phyloP scores from a whole-genome alignment of 2,888 invertebrate genomes.

The Sipha maydis region DNA sequence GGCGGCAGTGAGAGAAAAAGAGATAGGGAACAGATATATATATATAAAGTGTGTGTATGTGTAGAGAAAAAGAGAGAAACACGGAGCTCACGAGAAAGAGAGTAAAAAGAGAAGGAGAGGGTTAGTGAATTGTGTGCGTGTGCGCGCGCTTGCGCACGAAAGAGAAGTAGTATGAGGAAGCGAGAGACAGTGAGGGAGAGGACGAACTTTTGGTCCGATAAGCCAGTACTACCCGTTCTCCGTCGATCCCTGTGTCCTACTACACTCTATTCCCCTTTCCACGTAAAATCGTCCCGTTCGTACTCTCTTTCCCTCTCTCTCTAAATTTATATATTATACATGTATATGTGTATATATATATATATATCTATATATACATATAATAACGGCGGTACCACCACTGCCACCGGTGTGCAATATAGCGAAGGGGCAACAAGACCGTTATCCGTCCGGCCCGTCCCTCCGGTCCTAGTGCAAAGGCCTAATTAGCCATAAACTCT shows the following conservation, averaged over 20 bases:
- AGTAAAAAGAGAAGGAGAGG: not conserved
- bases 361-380: not conserved
- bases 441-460: slow-evolving; percentile 63
- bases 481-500: slow-evolving; percentile 76
- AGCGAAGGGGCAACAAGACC: slow-evolving; percentile 58
- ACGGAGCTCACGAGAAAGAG: not conserved
- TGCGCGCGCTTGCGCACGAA: no score
- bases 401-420: slow-evolving; percentile 19
- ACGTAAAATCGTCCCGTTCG: no score
- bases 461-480: slow-evolving; percentile 66
- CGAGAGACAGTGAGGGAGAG: not conserved
- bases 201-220: slow-evolving; percentile 52
- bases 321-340: not conserved
- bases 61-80: not conserved
- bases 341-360: not conserved
- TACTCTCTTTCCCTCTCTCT: slow-evolving; percentile 4
- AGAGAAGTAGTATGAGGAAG: not conserved
- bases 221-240: not conserved
- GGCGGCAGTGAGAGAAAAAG: not conserved
- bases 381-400: slow-evolving; percentile 37
- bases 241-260: not conserved
- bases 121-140: no score
- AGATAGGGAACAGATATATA: no score
- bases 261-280: no score
- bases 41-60: no score